These are phyloP conservation scores for Equus quagga DNA, from an alignment of 2,113 vertebrate genomes.

Conservation along the genomic window DNA sequence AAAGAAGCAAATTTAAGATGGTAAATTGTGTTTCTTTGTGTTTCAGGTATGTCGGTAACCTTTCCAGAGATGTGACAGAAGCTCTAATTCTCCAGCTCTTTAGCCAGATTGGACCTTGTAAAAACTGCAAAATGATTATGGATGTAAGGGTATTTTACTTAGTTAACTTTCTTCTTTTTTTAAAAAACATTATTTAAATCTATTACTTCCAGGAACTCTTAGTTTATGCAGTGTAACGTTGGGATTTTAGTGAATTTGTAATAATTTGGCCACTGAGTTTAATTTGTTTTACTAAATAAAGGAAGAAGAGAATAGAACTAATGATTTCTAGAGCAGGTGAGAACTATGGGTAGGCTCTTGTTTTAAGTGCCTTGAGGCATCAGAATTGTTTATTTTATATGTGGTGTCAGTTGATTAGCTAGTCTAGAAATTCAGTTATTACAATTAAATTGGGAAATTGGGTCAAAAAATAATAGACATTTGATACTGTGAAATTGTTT, in stretches of 20 bases:
- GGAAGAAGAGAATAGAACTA: neutral
- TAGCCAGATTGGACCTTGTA: constrained; percentile 98
- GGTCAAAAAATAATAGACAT: constrained; percentile 12
- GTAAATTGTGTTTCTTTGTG: constrained; percentile 64
- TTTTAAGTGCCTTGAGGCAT: constrained; percentile 8
- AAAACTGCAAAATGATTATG: constrained; percentile 99
- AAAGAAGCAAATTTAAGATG: constrained; percentile 59
- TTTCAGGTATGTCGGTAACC: constrained; percentile 97
- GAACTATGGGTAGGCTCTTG: neutral
- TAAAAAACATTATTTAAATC: neutral
- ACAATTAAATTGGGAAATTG: constrained; percentile 34
- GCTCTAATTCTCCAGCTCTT: constrained; percentile 98
- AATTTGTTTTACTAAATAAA: constrained; percentile 58
- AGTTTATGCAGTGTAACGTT: constrained; percentile 13
- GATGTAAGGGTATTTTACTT: constrained; percentile 93
- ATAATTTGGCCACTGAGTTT: constrained; percentile 9
- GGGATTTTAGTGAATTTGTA: constrained; percentile 22
- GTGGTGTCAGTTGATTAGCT: neutral
- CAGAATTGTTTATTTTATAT: constrained; percentile 19
- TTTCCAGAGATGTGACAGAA: constrained; percentile 98
- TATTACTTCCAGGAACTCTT: neutral
- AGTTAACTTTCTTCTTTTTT: neutral
- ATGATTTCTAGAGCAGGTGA: constrained; percentile 41
- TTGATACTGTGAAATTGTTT: neutral
- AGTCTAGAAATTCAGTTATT: neutral